Conservation (phyloP, 2,113 vertebrate genomes). For the Cheirogaleus medius region DNA sequence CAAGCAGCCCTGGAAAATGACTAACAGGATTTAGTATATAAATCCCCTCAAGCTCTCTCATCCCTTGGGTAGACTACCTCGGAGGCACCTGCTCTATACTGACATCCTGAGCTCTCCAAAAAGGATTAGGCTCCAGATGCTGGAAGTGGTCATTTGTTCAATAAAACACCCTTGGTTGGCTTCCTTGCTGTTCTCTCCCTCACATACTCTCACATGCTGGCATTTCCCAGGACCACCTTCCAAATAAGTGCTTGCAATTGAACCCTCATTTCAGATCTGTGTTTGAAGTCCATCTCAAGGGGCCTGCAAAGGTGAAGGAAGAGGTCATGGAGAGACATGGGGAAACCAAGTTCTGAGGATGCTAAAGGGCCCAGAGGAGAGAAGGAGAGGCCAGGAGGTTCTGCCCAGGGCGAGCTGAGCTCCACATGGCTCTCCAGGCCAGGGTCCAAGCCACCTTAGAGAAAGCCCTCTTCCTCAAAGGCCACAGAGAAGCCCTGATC, state of each 20-base stretch:
- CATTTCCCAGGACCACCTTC: background rate
- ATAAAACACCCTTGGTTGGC: background rate
- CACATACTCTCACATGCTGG: background rate
- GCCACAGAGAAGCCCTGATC: background rate
- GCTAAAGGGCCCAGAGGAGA: background rate
- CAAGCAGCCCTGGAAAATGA: background rate
- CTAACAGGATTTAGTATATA: too few species aligned
- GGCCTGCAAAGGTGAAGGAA: background rate
- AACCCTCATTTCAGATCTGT: background rate
- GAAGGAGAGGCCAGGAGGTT: background rate
- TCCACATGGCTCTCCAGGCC: background rate
- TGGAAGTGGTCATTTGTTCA: background rate
- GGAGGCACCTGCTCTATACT: background rate
- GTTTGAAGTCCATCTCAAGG: background rate
- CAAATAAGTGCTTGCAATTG: background rate
- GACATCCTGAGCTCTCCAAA: background rate
- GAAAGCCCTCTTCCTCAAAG: background rate
- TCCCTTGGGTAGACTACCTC: accelerated
- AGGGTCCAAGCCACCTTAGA: background rate
- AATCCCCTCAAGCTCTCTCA: background rate
- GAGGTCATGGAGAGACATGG: background rate
- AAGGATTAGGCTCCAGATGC: background rate
- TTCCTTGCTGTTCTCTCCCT: background rate
- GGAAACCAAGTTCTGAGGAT: background rate
- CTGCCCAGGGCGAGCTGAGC: background rate